A percentile compares a stretch with the other conserved stretches of the same genome.
These are phyloP conservation scores for Trichogramma dendrolimi DNA, from an alignment of 2,888 invertebrate genomes.

Conservation along the genomic window DNA sequence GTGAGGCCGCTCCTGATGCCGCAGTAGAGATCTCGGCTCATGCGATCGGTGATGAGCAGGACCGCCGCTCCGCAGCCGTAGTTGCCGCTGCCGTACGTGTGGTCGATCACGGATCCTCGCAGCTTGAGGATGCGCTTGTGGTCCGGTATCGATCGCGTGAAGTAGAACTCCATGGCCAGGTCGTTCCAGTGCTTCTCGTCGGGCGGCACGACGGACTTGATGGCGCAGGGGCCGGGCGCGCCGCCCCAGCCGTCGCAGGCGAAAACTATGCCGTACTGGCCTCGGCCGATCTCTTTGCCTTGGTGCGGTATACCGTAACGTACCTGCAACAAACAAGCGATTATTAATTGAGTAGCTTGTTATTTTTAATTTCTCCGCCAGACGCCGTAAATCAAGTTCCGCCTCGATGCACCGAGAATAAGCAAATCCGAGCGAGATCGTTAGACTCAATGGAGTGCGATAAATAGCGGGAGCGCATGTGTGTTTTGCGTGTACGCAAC, in stretches of 20 bases:
- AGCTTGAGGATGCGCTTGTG: slow-evolving; percentile 76
- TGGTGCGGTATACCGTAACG: slow-evolving; percentile 68
- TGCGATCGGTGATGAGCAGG: slow-evolving; percentile 73
- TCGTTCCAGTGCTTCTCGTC: slow-evolving; percentile 88
- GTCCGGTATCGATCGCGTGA: slow-evolving; percentile 78
- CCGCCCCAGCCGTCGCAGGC: slow-evolving; percentile 72
- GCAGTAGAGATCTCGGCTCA: slow-evolving; percentile 73
- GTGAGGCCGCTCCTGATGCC: slow-evolving; percentile 67
- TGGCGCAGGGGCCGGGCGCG: slow-evolving; percentile 70
- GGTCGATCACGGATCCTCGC: slow-evolving; percentile 77
- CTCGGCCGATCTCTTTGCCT: slow-evolving; percentile 69
- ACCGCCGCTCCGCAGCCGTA: slow-evolving; percentile 63
- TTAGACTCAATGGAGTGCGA: too few species aligned
- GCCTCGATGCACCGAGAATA: too few species aligned
- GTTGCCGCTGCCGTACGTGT: slow-evolving; percentile 63
- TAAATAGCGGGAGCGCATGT: too few species aligned
- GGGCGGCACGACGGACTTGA: slow-evolving; percentile 83
- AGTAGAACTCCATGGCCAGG: slow-evolving; percentile 86
- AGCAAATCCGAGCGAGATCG: too few species aligned
- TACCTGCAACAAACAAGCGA: slow-evolving; percentile 8
- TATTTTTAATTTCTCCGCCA: too few species aligned
- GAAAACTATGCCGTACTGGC: slow-evolving; percentile 88
- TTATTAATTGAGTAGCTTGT: too few species aligned
- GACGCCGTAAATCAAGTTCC: too few species aligned
- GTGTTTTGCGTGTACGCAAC: too few species aligned